phyloP scores from a whole-genome alignment of 1,140 invertebrate species.

The Micrasema minimum region DNA sequence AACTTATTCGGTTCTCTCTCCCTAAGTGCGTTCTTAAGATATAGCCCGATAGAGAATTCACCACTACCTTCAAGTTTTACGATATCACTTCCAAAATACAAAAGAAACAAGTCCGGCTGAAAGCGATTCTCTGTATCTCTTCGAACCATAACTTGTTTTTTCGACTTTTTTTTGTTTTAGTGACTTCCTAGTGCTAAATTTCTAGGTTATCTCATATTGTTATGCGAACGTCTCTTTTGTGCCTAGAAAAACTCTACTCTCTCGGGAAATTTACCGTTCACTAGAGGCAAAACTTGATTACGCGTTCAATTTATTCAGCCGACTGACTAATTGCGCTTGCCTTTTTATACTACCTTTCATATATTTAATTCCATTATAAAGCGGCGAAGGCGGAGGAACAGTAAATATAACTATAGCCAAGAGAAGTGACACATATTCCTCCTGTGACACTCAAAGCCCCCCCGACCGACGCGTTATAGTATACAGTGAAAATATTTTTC shows the following conservation, averaged over 20 bases:
- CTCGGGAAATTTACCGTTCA: too few species aligned
- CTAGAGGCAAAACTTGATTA: too few species aligned
- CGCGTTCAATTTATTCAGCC: too few species aligned
- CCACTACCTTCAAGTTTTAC: conserved; percentile 10
- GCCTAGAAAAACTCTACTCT: too few species aligned
- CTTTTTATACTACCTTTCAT: too few species aligned
- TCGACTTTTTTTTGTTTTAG: conserved; percentile 10
- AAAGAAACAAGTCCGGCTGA: conserved; percentile 7
- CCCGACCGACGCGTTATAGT: too few species aligned
- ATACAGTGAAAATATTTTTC: too few species aligned
- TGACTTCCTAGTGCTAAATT: neutral
- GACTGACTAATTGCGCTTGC: too few species aligned
- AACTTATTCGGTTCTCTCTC: conserved; percentile 11
- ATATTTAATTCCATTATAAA: too few species aligned
- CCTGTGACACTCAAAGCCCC: neutral
- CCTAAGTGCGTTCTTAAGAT: conserved; percentile 11
- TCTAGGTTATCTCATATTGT: too few species aligned
- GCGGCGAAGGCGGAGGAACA: neutral
- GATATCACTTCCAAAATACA: conserved; percentile 19
- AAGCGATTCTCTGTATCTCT: conserved; percentile 31
- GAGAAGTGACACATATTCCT: neutral
- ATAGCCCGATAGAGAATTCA: conserved; percentile 1
- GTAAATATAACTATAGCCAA: neutral
- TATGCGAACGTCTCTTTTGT: too few species aligned
- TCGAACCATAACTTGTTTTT: neutral